Base-by-base conservation (phyloP, 2,113 vertebrate species). In the Nansenia antarctica region DNA sequence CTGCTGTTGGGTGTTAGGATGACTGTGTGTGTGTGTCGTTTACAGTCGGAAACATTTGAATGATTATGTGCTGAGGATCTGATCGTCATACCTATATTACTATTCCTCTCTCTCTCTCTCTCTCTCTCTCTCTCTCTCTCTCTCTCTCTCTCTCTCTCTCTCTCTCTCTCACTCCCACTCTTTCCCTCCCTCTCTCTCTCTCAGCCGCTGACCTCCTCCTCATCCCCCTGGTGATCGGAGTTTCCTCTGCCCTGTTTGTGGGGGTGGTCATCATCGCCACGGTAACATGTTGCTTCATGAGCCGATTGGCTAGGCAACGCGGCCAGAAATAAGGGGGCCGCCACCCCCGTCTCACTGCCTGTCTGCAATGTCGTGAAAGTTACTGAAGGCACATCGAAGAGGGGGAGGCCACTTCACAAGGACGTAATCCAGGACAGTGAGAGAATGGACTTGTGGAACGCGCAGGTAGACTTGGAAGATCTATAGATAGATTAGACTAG, bases 231-330 rank as follows among this genome's bases (percentile, higher is more conserved):
- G 82, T 94, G 9, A 76, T 92, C 9, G 95, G 95, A 0, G 77
- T 93, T 3, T 93, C 90, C 24, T 93, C 91, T 0, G 94, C 95
- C 29, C 84, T 97, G 8, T 92, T 95, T 32, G 91, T 94, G 0
- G 94, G 94, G 0, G 83, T 94, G 63, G 69, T 91, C 24, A 86
- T 97, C 79, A 91, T 96, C 0, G 84, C 91, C 4, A 72, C 95
- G 0, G 94, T 97, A 47, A 97, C 95, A 57, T 96, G 95, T 72
- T 96, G 94, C 88, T 97, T 95, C 85, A 94, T 97, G 93, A 95
- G 84, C 22, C 88, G 90, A 20, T 86, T 97, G 58, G 84, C 87
- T 1, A 89, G 68, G 64, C 90, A 89, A 74, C 88, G 90, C 0
- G 69, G 74, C 58, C 82, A 3, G 20, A 93, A 92, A 65, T 92